These are phyloP conservation scores for Lumbricus terrestris DNA, from an alignment of 2,888 invertebrate genomes.

Conservation along the genomic window DNA sequence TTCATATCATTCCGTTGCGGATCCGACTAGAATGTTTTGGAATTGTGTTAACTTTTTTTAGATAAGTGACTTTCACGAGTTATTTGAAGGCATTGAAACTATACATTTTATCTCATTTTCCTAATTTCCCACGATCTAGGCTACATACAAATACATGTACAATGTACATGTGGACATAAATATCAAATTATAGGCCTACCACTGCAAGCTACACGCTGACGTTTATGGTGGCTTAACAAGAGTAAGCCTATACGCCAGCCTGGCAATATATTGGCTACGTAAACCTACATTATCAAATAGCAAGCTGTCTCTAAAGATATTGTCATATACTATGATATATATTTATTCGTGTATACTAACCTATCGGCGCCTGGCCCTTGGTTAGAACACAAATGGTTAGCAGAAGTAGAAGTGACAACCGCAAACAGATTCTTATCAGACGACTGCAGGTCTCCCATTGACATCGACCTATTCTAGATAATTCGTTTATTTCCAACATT, in stretches of 20 bases:
- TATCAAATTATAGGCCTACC: too few relatives aligned
- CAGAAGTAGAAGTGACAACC: background rate
- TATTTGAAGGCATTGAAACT: background rate
- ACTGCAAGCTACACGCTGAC: too few relatives aligned
- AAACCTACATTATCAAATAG: background rate
- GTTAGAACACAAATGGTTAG: constrained; percentile 24
- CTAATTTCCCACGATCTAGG: too few relatives aligned
- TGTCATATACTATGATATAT: too few relatives aligned
- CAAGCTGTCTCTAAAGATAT: background rate
- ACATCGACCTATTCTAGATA: background rate
- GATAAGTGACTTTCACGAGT: background rate
- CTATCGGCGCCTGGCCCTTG: constrained; percentile 13
- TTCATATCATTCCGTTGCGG: background rate
- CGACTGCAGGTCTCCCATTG: background rate
- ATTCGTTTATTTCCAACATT: background rate
- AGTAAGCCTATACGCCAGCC: background rate
- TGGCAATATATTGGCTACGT: background rate
- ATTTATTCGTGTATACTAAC: background rate
- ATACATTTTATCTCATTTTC: too few relatives aligned
- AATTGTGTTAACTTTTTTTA: background rate
- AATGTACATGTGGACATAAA: background rate
- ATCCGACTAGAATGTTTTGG: background rate
- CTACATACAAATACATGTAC: background rate
- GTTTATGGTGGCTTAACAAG: too few relatives aligned
- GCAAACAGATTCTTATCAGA: background rate